These are phyloP conservation scores for Pandemis corylana DNA, from an alignment of 2,888 invertebrate species.

Conservation along the genomic window DNA sequence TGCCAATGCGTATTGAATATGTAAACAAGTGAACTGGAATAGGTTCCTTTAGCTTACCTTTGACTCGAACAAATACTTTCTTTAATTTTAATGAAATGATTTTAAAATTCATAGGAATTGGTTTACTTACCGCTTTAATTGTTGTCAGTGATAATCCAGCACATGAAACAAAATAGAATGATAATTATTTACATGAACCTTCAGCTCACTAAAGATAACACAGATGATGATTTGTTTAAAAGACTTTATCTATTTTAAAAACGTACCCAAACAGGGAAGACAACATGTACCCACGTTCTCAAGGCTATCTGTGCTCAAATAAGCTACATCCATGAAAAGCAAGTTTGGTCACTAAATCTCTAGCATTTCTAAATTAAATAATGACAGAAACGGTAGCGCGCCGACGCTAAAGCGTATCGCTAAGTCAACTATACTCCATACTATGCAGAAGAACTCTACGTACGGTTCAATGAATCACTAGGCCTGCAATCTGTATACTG, in stretches of 20 bases:
- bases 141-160: constrained; percentile 57
- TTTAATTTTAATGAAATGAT: not conserved
- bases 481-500: constrained; percentile 58
- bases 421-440: constrained; percentile 61
- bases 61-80: not conserved
- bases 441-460: constrained; percentile 56
- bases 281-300: constrained; percentile 78
- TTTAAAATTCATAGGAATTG: not conserved
- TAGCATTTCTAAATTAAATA: not conserved
- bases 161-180: constrained; percentile 73
- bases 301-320: constrained; percentile 71
- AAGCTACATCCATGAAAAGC: constrained; percentile 70
- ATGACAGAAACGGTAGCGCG: constrained; percentile 9
- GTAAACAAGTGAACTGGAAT: constrained; percentile 42
- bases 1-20: constrained; percentile 54
- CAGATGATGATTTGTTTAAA: not conserved
- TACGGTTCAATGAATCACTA: constrained; percentile 69
- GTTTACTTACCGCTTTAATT: constrained; percentile 73
- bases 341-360: constrained; percentile 14
- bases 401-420: constrained; percentile 55
- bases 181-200: constrained; percentile 17
- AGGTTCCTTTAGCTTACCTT: not conserved
- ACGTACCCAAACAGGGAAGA: constrained; percentile 74
- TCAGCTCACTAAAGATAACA: not conserved
- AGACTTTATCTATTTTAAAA: not conserved